phyloP scores from a whole-genome alignment of 1,140 invertebrate genomes.

The Ostrea edulis region DNA sequence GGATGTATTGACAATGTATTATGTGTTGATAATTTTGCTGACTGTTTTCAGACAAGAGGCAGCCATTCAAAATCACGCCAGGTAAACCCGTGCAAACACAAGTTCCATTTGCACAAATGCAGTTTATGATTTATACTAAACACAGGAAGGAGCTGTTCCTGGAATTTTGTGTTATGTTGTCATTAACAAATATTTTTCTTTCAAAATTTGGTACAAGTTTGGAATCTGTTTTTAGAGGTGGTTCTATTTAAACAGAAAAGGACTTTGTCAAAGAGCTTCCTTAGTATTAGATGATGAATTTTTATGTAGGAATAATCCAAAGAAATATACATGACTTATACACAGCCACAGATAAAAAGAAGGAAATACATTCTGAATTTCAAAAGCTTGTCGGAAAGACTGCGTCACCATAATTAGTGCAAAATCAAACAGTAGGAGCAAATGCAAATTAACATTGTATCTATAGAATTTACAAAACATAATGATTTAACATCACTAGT shows the following conservation, averaged over 20 bases:
- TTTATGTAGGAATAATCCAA: background rate
- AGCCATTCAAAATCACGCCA: conserved; percentile 29
- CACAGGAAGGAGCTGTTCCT: background rate
- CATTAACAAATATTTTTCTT: conserved; percentile 8
- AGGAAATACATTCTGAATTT: background rate
- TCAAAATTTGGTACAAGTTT: background rate
- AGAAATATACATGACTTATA: background rate
- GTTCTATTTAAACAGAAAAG: background rate
- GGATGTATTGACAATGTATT: background rate
- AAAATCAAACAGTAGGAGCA: background rate
- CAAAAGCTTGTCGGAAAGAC: background rate
- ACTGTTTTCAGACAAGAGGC: conserved; percentile 38
- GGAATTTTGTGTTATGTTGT: conserved; percentile 29
- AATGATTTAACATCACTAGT: background rate
- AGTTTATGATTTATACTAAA: conserved; percentile 24
- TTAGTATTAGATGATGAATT: background rate
- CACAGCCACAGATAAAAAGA: no score
- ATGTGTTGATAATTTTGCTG: conserved; percentile 26
- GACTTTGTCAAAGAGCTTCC: background rate
- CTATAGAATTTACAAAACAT: background rate
- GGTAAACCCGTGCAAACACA: conserved; percentile 24
- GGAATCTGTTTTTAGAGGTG: conserved; percentile 7
- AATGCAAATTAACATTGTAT: background rate
- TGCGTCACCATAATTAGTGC: background rate
- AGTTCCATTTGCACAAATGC: conserved; percentile 16